Evolutionary conservation across 2,797 vertebrate species (phyloP), one percentile per base, ranked within the genome.

Genomic region (Sebastes kiyomatsui): DNA sequence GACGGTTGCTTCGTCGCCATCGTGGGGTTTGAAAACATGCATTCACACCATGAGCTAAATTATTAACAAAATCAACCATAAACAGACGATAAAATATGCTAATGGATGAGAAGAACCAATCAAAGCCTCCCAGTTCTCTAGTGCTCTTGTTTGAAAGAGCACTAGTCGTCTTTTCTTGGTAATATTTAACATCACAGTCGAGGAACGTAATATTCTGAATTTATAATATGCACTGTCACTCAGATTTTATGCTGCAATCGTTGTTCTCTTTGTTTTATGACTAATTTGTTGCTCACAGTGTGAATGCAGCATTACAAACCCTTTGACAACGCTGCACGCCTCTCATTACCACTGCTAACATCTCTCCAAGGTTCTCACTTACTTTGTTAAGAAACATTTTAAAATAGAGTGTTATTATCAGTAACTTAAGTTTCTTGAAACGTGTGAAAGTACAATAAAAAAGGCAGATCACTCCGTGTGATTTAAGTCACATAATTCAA

Each of bases 401-500:
- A 25, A 82, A 66, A 35, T 7, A 62, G 22, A 62, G 12, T 22
- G 5, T 69, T 22, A 13, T 52, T 55, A 35, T 77, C 58, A 59
- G 64, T 73, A 33, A 67, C 27, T 69, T 2, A 2, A 54, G 65
- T 64, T 67, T 49, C n/a, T 56, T 38, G 10, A 81, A 79, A 66
- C 61, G 25, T 49, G 7, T 61, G 16, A 54, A 61, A 20, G 13
- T 64, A 38, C 18, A 70, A 58, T 61, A 67, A 69, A 73, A 80
- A 85, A 83, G 67, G 72, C 69, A 67, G 42, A 72, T 62, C 13
- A 38, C 18, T 3, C 11, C 9, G 14, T 46, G 42, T 46, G 42
- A 46, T 49, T 52, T 5, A 78, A 70, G 66, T 84, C 76, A 77
- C 73, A 28, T 72, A 14, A 72, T 75, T 54, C 8, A 67, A 76